Base-by-base conservation (phyloP, 1,140 invertebrate species). In the fruit fly (Drosophila melanogaster) region DNA sequence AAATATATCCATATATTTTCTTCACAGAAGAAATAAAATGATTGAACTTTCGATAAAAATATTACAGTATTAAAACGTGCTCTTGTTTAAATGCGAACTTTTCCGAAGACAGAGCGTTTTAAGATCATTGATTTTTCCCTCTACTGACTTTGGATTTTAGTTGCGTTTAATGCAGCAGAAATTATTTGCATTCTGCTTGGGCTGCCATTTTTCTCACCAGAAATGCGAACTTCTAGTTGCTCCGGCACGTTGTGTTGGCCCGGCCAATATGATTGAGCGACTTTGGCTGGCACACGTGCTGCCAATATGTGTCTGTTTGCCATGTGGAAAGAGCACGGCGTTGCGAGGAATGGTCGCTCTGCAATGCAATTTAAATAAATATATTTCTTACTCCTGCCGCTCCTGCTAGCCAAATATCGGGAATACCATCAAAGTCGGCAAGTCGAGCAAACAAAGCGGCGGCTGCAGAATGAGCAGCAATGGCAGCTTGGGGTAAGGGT, bases 331-430 rank as follows among this genome's bases (percentile, higher is more conserved):
- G 55, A 50, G 77, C 66, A 54, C 58, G 50, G 79, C 81, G 81
- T 78, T 87, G 66, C 43, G 58, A 60, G 35, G 30, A 47, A 26
- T 41, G 64, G 24, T 56, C 40, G 47, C 46, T 43, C 58, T 62
- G 78, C 65, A 53, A 53, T 70, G 75, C 84, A 77, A 80, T 89
- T 89, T 89, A 89, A 89, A 84, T 89, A 89, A 84, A 89, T 80
- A 80, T 75, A 89, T 89, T 84, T 89, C 65, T 56, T 15, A n/a
- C n/a, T 38, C 4, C 43, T 17, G 33, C n/a, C 30, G 37, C 53
- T 41, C 24, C 53, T 35, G 59, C 30, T 58, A 78, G 47, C 47
- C 24, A 50, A 78, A 64, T 81, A 83, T 75, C 65, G 55, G 30
- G 46, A 67, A 35, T 64, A 46, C 30, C 55, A 62, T 79, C 59